Conservation (phyloP, 1,140 invertebrate species). For the Tetramorium parvispinum region DNA sequence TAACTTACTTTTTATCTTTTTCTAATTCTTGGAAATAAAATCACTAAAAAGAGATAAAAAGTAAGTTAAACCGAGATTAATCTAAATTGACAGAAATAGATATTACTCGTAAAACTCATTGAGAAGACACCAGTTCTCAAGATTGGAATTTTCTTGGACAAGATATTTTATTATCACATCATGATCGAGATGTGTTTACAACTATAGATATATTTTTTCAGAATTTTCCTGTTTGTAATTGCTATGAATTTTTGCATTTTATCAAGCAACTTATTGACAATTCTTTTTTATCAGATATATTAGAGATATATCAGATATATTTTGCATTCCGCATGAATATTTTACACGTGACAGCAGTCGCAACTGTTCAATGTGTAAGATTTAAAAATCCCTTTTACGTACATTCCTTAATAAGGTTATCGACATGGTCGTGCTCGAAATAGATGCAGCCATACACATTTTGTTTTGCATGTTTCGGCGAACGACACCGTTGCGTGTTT, state of each 20-base stretch:
- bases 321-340: background rate
- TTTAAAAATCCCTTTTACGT: slow-evolving; percentile 2
- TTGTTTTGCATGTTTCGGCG: slow-evolving; percentile 25
- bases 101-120: background rate
- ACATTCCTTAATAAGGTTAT: slow-evolving; percentile 10
- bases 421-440: slow-evolving; percentile 28
- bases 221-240: background rate
- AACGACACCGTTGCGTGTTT: slow-evolving; percentile 44
- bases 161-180: background rate
- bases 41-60: no score
- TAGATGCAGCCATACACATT: slow-evolving; percentile 20
- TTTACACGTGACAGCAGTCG: background rate
- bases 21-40: no score
- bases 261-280: background rate
- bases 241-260: background rate
- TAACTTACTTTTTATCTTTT: no score
- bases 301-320: no score
- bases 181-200: background rate
- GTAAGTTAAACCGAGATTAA: no score
- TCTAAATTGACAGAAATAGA: no score
- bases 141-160: background rate
- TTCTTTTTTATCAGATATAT: background rate
- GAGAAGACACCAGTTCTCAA: background rate
- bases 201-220: background rate
- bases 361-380: background rate